Evolutionary conservation across 1,140 invertebrate genomes (phyloP).

Genomic region (Diabrotica undecimpunctata): DNA sequence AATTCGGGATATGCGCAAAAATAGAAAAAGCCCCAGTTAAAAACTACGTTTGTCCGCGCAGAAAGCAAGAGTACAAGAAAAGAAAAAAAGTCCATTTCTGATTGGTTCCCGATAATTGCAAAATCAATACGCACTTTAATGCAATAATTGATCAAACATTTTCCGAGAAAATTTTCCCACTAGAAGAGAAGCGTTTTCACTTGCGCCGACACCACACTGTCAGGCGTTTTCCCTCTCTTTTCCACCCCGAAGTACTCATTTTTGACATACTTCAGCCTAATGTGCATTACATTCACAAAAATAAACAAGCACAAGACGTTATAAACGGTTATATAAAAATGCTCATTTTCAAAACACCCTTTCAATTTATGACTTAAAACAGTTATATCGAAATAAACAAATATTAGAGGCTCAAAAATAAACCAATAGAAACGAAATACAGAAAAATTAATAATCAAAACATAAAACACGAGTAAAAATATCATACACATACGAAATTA

Average conservation of each 20-base stretch:
- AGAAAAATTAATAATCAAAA: too few species aligned
- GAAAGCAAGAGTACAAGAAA: conserved; percentile 23
- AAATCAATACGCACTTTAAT: conserved; percentile 48
- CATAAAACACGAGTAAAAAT: too few species aligned
- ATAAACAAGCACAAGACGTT: not conserved
- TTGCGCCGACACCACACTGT: conserved; percentile 11
- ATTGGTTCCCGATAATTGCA: conserved; percentile 50
- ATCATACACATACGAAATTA: too few species aligned
- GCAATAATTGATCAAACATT: conserved; percentile 46
- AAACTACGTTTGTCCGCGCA: conserved; percentile 41
- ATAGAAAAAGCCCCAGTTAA: conserved; percentile 43
- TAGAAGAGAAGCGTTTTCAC: not conserved
- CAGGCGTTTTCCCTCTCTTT: conserved; percentile 2
- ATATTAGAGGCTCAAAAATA: too few species aligned
- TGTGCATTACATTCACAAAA: not conserved
- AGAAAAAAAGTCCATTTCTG: conserved; percentile 47
- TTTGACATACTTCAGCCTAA: not conserved
- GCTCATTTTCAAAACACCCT: too few species aligned
- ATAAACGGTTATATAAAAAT: not conserved
- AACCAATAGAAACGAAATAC: too few species aligned
- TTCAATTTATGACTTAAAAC: too few species aligned
- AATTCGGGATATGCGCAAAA: conserved; percentile 48
- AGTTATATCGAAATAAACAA: too few species aligned
- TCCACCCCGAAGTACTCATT: conserved; percentile 3
- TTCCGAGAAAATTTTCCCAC: conserved; percentile 12